Percentiles rank a stretch among this genome's conserved stretches.
These are phyloP conservation scores for Pachycephus smyrnensis DNA, from an alignment of 2,888 invertebrate genomes.

Conservation along the genomic window DNA sequence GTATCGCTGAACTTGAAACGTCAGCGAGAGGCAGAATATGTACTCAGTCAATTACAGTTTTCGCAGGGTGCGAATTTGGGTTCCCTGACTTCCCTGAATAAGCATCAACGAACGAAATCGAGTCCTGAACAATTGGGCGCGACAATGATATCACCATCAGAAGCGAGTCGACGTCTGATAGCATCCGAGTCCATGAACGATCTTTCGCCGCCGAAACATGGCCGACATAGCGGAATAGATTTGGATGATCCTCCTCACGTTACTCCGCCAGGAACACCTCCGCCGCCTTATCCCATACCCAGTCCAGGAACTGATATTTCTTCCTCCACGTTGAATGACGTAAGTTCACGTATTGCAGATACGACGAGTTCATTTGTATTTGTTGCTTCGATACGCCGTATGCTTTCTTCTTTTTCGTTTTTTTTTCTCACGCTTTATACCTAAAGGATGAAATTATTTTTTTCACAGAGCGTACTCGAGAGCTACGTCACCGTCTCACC, in stretches of 20 bases:
- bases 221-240: slow-evolving; percentile 57
- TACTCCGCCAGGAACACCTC: slow-evolving; percentile 90
- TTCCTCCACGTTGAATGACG: slow-evolving; percentile 54
- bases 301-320: slow-evolving; percentile 52
- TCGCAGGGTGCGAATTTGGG: slow-evolving; percentile 60
- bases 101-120: slow-evolving; percentile 76
- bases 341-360: slow-evolving; percentile 28
- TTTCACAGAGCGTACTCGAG: slow-evolving; percentile 48
- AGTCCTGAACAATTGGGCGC: slow-evolving; percentile 72
- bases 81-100: slow-evolving; percentile 58
- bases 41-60: slow-evolving; percentile 38
- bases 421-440: background rate
- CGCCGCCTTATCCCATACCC: slow-evolving; percentile 81
- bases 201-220: slow-evolving; percentile 63
- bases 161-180: slow-evolving; percentile 68
- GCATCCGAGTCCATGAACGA: slow-evolving; percentile 75
- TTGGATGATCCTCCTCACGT: slow-evolving; percentile 65
- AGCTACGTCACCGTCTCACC: slow-evolving; percentile 64
- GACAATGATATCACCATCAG: slow-evolving; percentile 60
- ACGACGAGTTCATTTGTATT: background rate
- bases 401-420: background rate
- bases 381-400: background rate
- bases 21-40: background rate
- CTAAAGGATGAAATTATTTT: background rate
- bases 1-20: background rate